Base-by-base conservation (phyloP, 2,797 vertebrate genomes). In the Astyanax mexicanus region DNA sequence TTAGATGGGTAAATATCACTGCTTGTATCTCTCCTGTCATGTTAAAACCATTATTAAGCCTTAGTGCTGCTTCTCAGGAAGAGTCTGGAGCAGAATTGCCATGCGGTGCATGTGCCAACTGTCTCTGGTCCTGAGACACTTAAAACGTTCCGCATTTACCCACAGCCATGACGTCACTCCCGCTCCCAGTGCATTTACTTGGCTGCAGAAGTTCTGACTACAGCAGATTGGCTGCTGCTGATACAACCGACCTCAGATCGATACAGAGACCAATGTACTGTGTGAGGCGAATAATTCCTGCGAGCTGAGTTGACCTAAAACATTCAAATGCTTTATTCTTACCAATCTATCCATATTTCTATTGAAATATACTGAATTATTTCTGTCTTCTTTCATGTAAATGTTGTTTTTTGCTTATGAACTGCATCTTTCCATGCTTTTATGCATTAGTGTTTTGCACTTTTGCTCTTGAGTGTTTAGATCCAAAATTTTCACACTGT, bases 231-330 rank as follows among this genome's bases (percentile, higher is more conserved):
- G 55, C 17, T 75, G 61, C 61, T 77, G 78, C 47, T 72, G 78
- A 64, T 58, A 54, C 79, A 77, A 78, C 62, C 69, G 78, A 74
- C 69, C 5, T 42, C 75, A 69, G 78, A 80, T 83, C 75, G 55
- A 78, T 83, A 64, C 44, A 11, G 42, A 72, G 75, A 58, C 25
- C 62, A 60, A 60, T 47, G 37, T 61, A 10, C n/a, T n/a, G n/a
- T n/a, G n/a, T 64, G 61, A 15, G 44, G 55, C 21, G 4, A 61
- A 29, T 19, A 40, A n/a, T 62, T 51, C 21, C 67, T 37, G 29
- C 29, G 32, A 32, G 29, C 29, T 32, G 29, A 71, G 58, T 19
- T 69, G 51, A 47, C 61, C 11, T 42, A 19, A 37, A n/a, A 40
- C n/a, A 52, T 51, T 65, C 45, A 51, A 27, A 52, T 19, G 2